These are phyloP conservation scores for Chitala chitala DNA, from an alignment of 2,113 vertebrate species.

Conservation along the genomic window DNA sequence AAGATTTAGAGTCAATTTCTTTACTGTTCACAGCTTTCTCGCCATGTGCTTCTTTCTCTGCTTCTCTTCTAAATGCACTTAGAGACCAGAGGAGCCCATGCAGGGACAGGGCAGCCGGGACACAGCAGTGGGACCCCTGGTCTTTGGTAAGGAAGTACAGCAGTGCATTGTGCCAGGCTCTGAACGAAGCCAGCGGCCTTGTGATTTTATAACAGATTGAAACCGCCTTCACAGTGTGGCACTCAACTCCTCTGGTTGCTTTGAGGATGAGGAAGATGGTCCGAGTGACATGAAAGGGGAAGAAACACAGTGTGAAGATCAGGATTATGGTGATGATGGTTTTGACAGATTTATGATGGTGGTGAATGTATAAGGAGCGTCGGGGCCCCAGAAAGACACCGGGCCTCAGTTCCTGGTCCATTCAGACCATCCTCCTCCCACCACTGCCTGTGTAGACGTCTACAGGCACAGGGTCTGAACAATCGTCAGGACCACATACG, in stretches of 20 bases:
- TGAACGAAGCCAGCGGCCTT: conserved; percentile 69
- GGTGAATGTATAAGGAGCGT: conserved; percentile 57
- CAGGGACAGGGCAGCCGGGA: conserved; percentile 32
- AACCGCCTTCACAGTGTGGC: conserved; percentile 59
- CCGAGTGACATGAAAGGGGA: conserved; percentile 71
- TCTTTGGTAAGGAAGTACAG: conserved; percentile 75
- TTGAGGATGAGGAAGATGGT: conserved; percentile 69
- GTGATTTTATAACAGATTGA: conserved; percentile 77
- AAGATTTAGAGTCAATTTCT: conserved; percentile 55
- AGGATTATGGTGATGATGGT: conserved; percentile 72
- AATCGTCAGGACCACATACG: conserved; percentile 66
- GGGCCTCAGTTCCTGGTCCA: conserved; percentile 31
- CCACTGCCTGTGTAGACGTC: conserved; percentile 35
- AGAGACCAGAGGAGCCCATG: conserved; percentile 59
- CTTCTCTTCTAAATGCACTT: conserved; percentile 54
- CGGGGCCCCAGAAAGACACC: conserved; percentile 47
- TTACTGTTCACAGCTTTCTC: conserved; percentile 44
- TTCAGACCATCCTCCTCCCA: conserved; percentile 37
- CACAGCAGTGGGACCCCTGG: conserved; percentile 57
- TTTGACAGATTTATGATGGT: conserved; percentile 67
- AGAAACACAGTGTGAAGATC: conserved; percentile 70
- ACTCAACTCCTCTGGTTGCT: conserved; percentile 52
- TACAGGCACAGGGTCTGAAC: conserved; percentile 60
- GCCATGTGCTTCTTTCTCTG: conserved; percentile 48
- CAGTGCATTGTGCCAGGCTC: conserved; percentile 72